These are phyloP conservation scores for Labrus mixtus DNA, from an alignment of 2,113 vertebrate genomes.

Conservation along the genomic window DNA sequence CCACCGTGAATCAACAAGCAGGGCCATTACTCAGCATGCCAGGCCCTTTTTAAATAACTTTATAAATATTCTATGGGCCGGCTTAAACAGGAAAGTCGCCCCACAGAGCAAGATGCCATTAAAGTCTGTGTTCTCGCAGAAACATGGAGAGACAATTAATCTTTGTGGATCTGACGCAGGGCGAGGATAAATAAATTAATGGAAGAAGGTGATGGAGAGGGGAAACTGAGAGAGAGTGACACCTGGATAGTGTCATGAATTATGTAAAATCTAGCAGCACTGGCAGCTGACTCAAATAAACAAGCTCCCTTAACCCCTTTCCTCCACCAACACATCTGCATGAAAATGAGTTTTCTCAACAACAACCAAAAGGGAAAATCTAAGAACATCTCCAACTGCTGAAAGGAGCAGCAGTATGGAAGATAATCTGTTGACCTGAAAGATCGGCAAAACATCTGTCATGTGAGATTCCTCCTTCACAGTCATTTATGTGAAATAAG, in stretches of 20 bases:
- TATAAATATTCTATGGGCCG: slow-evolving; percentile 77
- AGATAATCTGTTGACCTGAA: slow-evolving; percentile 17
- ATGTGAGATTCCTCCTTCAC: not conserved
- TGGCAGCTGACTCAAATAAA: slow-evolving; percentile 39
- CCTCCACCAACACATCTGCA: slow-evolving; percentile 27
- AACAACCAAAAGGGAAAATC: slow-evolving; percentile 14
- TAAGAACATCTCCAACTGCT: not conserved
- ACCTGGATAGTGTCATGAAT: slow-evolving; percentile 63
- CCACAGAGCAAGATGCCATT: slow-evolving; percentile 71
- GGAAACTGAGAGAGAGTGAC: slow-evolving; percentile 47
- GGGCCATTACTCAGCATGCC: slow-evolving; percentile 66
- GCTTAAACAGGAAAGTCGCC: slow-evolving; percentile 58
- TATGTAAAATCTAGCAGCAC: slow-evolving; percentile 48
- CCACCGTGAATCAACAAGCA: slow-evolving; percentile 70
- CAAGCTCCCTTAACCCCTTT: slow-evolving; percentile 22
- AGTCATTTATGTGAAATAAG: slow-evolving; percentile 1
- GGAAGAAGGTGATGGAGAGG: slow-evolving; percentile 19
- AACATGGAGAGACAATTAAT: slow-evolving; percentile 76
- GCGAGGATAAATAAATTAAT: slow-evolving; percentile 45
- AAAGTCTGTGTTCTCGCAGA: slow-evolving; percentile 62
- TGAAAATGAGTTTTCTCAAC: slow-evolving; percentile 39
- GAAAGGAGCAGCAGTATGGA: slow-evolving; percentile 14
- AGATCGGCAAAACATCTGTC: not conserved
- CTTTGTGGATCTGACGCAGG: slow-evolving; percentile 67
- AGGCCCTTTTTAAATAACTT: slow-evolving; percentile 69